Percentiles rank a stretch among this genome's conserved stretches.
These are phyloP conservation scores for Chaetorhynchus papuensis DNA, from an alignment of 2,113 vertebrate species.

Conservation along the genomic window DNA sequence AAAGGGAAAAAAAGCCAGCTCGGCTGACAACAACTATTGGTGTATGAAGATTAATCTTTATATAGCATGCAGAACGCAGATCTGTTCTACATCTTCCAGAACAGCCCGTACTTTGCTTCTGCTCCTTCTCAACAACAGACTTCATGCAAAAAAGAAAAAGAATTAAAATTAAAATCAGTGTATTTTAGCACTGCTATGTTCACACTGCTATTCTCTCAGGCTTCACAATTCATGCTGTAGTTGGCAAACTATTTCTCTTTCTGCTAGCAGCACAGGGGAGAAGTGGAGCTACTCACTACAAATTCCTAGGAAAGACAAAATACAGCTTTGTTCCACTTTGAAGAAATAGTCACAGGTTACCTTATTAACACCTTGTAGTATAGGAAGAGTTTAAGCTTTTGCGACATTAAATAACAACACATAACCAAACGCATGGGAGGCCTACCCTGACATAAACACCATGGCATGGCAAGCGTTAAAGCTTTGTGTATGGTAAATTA, in stretches of 20 bases:
- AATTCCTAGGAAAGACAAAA: not conserved
- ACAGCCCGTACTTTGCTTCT: not conserved
- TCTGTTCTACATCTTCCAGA: slow-evolving; percentile 32
- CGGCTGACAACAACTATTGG: slow-evolving; percentile 37
- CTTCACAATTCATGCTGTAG: not conserved
- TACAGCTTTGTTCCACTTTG: not conserved
- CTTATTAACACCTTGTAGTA: not conserved
- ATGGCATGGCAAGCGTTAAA: slow-evolving; percentile 14
- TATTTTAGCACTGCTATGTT: not conserved
- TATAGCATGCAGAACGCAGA: not conserved
- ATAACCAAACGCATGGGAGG: not conserved
- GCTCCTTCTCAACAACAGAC: slow-evolving; percentile 18
- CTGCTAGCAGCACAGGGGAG: not conserved
- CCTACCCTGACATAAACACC: not conserved
- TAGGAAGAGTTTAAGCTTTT: not conserved
- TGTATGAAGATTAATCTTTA: slow-evolving; percentile 54
- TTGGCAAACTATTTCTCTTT: not conserved
- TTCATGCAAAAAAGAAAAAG: not conserved
- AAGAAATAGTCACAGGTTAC: not conserved
- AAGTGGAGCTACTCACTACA: not conserved
- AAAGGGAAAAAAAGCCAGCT: slow-evolving; percentile 8
- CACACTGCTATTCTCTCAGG: not conserved
- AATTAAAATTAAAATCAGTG: not conserved
- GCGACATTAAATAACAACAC: not conserved
- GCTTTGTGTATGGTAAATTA: not conserved